Base-by-base conservation (phyloP, 2,113 vertebrate genomes). In the Coturnix japonica region DNA sequence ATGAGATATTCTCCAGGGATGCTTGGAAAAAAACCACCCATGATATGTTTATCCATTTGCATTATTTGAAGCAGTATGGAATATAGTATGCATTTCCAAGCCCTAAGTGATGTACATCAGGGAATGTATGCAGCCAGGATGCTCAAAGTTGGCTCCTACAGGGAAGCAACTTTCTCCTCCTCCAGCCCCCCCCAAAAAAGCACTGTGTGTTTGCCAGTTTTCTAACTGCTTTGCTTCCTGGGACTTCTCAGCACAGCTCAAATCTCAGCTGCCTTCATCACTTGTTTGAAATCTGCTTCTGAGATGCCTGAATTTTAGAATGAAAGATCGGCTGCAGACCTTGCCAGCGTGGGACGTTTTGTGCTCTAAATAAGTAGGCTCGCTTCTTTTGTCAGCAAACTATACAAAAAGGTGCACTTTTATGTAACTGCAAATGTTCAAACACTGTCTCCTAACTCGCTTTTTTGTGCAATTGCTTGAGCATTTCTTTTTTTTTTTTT, bases 381-480 rank as follows among this genome's bases (percentile, higher is more conserved):
- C 60, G 1, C 11, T 26, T 0, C 44, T 72, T 31, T 25, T 46
- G 56, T 77, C 51, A 23, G 74, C 1, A 0, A 20, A 2, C 66
- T 15, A 4, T 74, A 59, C 37, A 31, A 39, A 74, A 61, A 43
- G 43, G 49, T 64, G 85, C 77, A 54, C 81, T 74, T 74, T 20
- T 37, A 33, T 63, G 61, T 93, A 51, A 89, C 92, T 18, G 60
- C 33, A 5, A 49, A 25, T 26, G 39, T 81, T 61, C 94, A 44
- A 28, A 63, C 91, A 13, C 73, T 73, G 51, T 79, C 46, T 96
- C 93, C 94, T 90, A 61, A 95, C 95, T 41, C 44, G 7, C 76
- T 81, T 78, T 56, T 95, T 93, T 93, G 56, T 95, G 94, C 96
- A 30, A 85, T 89, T 94, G 92, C 97, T 98, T 95, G 94, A 87